Conservation (phyloP, 2,888 invertebrate genomes). For the Melitaea athalia region DNA sequence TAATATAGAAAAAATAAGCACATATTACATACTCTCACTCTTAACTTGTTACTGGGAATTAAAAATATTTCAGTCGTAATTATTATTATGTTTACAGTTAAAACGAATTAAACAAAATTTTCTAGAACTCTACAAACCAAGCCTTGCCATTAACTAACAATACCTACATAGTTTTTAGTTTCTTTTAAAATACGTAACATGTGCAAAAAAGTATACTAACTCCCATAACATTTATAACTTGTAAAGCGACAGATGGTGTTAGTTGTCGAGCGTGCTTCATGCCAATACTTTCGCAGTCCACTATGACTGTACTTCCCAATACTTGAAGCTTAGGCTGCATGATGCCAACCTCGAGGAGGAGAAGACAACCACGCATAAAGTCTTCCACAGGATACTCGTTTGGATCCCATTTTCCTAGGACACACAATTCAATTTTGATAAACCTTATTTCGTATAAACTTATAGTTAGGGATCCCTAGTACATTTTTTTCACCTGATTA, state of each 20-base stretch:
- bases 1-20: background rate
- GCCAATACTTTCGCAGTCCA: conserved; percentile 87
- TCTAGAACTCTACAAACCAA: no score
- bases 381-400: conserved; percentile 84
- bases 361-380: conserved; percentile 85
- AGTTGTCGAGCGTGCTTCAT: conserved; percentile 87
- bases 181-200: background rate
- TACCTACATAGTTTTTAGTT: no score
- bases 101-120: no score
- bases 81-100: no score
- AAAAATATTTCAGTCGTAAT: no score
- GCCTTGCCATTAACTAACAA: no score
- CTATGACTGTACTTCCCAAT: conserved; percentile 87
- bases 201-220: conserved; percentile 62
- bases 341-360: conserved; percentile 87
- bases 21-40: no score
- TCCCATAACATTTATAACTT: conserved; percentile 86
- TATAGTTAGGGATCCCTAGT: no score
- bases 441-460: no score
- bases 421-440: background rate
- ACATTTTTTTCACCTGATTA: no score
- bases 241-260: conserved; percentile 85
- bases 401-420: conserved; percentile 87
- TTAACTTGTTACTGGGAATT: no score
- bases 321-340: conserved; percentile 89